Base-by-base conservation (phyloP, 1,140 invertebrate species). In the Anoplophora glabripennis region DNA sequence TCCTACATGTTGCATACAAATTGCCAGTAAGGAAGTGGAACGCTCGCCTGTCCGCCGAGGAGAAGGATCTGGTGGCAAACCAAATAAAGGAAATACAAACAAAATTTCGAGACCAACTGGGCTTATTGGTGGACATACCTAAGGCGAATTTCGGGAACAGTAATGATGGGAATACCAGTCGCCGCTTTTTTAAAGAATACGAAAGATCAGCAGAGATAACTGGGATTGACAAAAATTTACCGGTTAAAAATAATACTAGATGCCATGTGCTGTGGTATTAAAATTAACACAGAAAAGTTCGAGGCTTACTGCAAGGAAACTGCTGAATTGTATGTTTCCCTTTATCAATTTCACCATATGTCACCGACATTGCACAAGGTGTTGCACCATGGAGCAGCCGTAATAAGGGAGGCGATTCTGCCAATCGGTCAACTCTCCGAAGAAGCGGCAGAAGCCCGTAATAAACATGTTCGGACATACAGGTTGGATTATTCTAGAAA, bases 341-440 rank as follows among this genome's bases (percentile, higher is more conserved):
- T 67, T 1, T 72, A 75, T 45, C 3, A 38, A 7, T 75, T 70
- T 72, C 61, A 72, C 38, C 69, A 66, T 1, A 75, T 75, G 71
- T 61, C 70, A 1, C 62, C 67, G 15, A 71, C 65, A 7, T 40
- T 74, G 34, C 72, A 75, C 46, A 75, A 75, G 68, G 67, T 72
- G 46, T 48, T 75, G 47, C 42, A 66, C 5, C 69, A 73, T 67
- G 48, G 60, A 38, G 47, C 28, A 5, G 1, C 4, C 7, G 34
- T 49, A 42, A 68, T 66, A n/a, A 11, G 64, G 46, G 49, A 67
- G 49, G 58, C 60, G 1, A 14, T 71, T 44, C 45, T 72, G 12
- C 69, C 69, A 9, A 72, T 69, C 41, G 63, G 69, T 7, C 60
- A 68, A 49, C 47, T 73, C 14, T 69, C 65, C 0, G 54, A 59